Conservation (phyloP, 2,113 vertebrate species). For the Astatoreochromis straeleni region DNA sequence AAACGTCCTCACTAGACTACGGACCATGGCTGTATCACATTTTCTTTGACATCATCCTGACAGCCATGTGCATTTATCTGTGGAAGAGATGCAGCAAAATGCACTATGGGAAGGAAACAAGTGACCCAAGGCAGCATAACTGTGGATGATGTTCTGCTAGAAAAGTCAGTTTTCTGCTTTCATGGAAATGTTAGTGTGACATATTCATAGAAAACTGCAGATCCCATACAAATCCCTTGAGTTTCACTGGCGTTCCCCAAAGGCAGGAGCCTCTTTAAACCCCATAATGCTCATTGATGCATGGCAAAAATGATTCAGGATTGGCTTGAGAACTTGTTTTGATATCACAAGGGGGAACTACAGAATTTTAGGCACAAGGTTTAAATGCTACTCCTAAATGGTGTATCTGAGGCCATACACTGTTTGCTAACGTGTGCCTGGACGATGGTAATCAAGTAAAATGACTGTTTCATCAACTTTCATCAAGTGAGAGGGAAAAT, state of each 20-base stretch:
- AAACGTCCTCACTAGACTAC: not conserved
- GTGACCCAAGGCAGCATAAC: not conserved
- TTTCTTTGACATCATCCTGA: not conserved
- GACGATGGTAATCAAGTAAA: not conserved
- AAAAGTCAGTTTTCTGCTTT: not conserved
- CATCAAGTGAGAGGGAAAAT: not conserved
- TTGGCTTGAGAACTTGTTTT: not conserved
- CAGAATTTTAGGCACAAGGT: not conserved
- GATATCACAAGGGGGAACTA: not conserved
- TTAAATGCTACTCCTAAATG: not conserved
- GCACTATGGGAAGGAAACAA: not conserved
- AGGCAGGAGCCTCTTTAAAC: not conserved
- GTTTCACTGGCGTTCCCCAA: not conserved
- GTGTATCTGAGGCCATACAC: not conserved
- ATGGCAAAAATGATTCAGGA: not conserved
- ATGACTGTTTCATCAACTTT: not conserved
- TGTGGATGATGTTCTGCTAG: fast-evolving
- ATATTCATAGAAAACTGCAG: not conserved
- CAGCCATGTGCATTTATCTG: not conserved
- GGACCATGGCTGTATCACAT: not conserved
- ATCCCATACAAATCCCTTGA: not conserved
- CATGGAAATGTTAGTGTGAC: not conserved
- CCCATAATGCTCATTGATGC: not conserved
- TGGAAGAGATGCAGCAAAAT: not conserved
- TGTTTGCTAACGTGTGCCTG: not conserved